phyloP scores from a whole-genome alignment of 2,888 invertebrate genomes.

The Spicauda simplicius region DNA sequence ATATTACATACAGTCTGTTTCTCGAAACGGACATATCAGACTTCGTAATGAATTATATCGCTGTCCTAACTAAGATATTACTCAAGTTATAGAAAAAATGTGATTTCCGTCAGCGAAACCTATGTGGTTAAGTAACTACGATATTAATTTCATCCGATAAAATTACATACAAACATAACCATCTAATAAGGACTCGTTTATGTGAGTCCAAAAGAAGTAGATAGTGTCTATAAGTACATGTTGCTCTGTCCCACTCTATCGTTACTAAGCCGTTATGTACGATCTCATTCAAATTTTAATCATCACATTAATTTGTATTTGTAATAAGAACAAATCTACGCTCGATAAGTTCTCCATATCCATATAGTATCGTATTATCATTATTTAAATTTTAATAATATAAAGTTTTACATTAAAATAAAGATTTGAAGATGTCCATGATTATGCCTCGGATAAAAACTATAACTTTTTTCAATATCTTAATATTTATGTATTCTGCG shows the following conservation, averaged over 20 bases:
- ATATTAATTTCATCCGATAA: constrained; percentile 46
- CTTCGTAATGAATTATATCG: constrained; percentile 73
- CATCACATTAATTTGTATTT: background rate
- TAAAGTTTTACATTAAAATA: background rate
- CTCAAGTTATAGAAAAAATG: constrained; percentile 71
- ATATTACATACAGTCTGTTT: constrained; percentile 71
- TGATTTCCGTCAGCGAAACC: constrained; percentile 72
- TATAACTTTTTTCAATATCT: constrained; percentile 1
- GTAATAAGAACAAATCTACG: background rate
- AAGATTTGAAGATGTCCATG: background rate
- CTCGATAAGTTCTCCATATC: background rate
- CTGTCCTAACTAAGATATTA: constrained; percentile 78
- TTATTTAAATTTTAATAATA: background rate
- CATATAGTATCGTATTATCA: background rate
- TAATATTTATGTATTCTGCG: background rate
- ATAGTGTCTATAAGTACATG: constrained; percentile 18
- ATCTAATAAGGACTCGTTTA: constrained; percentile 30
- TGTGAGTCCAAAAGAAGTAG: constrained; percentile 21
- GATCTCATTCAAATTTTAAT: background rate
- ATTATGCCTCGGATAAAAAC: background rate
- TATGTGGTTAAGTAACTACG: constrained; percentile 64
- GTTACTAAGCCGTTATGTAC: background rate
- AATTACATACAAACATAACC: constrained; percentile 35
- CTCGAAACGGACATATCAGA: constrained; percentile 72
- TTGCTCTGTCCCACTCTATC: constrained; percentile 26